These are phyloP conservation scores for Hydropsyche betteni DNA, from an alignment of 2,888 invertebrate species.

Conservation along the genomic window DNA sequence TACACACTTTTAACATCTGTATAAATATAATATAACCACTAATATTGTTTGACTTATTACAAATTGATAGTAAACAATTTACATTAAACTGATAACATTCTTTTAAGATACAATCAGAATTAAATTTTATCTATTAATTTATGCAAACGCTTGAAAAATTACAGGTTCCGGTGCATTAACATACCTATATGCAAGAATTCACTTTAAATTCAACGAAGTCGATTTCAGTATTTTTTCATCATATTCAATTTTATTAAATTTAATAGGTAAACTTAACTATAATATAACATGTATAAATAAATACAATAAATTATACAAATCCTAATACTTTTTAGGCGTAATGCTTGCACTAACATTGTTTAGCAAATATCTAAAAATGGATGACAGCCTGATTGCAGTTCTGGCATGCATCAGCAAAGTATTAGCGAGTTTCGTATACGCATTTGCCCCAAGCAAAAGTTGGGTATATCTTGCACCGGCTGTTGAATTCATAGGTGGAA, in stretches of 20 bases:
- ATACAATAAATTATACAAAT: not conserved
- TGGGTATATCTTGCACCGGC: slow-evolving; percentile 65
- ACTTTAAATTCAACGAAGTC: slow-evolving; percentile 54
- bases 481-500: slow-evolving; percentile 66
- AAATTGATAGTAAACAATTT: too few relatives aligned
- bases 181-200: slow-evolving; percentile 53
- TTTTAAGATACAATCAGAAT: too few relatives aligned
- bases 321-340: slow-evolving; percentile 57
- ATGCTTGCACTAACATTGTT: slow-evolving; percentile 63
- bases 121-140: too few relatives aligned
- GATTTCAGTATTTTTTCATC: slow-evolving; percentile 52
- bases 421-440: slow-evolving; percentile 64
- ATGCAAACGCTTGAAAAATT: not conserved
- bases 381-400: slow-evolving; percentile 64
- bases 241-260: slow-evolving; percentile 50
- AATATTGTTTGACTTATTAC: too few relatives aligned
- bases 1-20: too few relatives aligned
- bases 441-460: slow-evolving; percentile 61
- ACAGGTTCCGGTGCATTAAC: slow-evolving; percentile 53
- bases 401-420: slow-evolving; percentile 66
- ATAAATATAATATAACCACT: too few relatives aligned
- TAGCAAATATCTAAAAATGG: slow-evolving; percentile 60
- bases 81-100: too few relatives aligned
- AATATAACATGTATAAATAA: slow-evolving; percentile 8
- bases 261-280: slow-evolving; percentile 49